A percentile compares a stretch with the other conserved stretches of the same genome.
These are phyloP conservation scores for Callimorpha dominula DNA, from an alignment of 2,888 invertebrate genomes.

Conservation along the genomic window DNA sequence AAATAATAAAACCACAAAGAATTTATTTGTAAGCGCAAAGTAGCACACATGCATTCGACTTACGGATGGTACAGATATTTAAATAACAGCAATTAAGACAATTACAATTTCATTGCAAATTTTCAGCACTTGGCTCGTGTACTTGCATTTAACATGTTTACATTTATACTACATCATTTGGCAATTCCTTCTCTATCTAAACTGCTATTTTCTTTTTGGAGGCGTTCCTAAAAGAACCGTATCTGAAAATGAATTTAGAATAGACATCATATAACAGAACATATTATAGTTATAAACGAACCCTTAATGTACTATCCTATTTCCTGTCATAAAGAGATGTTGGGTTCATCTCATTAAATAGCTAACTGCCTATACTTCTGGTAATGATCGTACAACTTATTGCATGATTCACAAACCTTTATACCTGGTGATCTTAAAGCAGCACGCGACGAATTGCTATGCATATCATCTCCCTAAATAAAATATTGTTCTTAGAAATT, in stretches of 20 bases:
- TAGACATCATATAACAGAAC: too few species aligned
- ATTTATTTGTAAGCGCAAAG: not conserved
- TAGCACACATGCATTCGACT: not conserved
- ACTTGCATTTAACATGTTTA: not conserved
- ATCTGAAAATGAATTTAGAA: not conserved
- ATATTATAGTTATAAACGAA: too few species aligned
- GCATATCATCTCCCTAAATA: not conserved
- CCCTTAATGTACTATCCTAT: too few species aligned
- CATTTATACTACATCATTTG: not conserved
- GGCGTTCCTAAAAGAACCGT: not conserved
- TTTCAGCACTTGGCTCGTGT: not conserved
- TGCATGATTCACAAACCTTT: not conserved
- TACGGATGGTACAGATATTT: not conserved
- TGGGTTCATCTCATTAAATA: not conserved
- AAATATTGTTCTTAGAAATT: not conserved
- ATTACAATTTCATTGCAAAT: not conserved
- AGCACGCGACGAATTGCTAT: not conserved
- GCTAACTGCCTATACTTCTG: not conserved
- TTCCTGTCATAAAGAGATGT: not conserved
- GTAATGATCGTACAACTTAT: not conserved
- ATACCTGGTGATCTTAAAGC: not conserved
- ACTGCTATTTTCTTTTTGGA: not conserved
- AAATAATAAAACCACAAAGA: slow-evolving; percentile 13
- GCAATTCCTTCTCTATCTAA: not conserved
- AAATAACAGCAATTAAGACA: not conserved